Base-by-base conservation (phyloP, 2,113 vertebrate species). In the Galeopterus variegatus region DNA sequence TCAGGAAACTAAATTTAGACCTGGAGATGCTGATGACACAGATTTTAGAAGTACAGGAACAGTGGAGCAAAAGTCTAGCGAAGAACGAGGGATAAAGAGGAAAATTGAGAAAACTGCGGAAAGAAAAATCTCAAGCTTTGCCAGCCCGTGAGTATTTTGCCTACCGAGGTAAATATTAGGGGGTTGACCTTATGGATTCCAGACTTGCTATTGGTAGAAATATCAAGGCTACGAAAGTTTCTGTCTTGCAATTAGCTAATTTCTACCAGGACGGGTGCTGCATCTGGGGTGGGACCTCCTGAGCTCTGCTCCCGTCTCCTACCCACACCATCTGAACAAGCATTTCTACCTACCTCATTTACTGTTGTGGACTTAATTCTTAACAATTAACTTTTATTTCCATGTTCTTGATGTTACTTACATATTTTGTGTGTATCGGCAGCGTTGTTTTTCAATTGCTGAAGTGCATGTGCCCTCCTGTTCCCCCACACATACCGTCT, bases 71-170 rank as follows among this genome's bases (percentile, higher is more conserved):
- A 98, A 98, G 69, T 98, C 93, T 7, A 93, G 97, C 64, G 98
- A 97, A 77, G 99, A 99, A 98, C 98, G 99, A 96, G 99, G 98
- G 23, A 99, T 99, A 91, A 99, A 99, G 97, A 99, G 98, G 82
- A 99, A 99, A 94, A 99, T 99, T 92, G 98, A 98, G 89, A 99
- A 99, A 97, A 99, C 99, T 72, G 98, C 75, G 99, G 99, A 82
- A 99, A 99, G 98, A 99, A 99, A 98, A 99, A 99, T 93, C 99
- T 99, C 13, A 99, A 99, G 99, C 99, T 99, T 98, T 99, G 99
- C 98, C 99, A 99, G 96, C 99, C 99, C 98, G 99, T 99, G 98
- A 99, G 99, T 99, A 96, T 93, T 56, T n/a, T 33, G 23, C 28
- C 41, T 41, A 41, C 41, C 7, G 6, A 50, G 85, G 58, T 18